These are phyloP conservation scores for Agrypnus murinus DNA, from an alignment of 2,888 invertebrate genomes.

Conservation along the genomic window DNA sequence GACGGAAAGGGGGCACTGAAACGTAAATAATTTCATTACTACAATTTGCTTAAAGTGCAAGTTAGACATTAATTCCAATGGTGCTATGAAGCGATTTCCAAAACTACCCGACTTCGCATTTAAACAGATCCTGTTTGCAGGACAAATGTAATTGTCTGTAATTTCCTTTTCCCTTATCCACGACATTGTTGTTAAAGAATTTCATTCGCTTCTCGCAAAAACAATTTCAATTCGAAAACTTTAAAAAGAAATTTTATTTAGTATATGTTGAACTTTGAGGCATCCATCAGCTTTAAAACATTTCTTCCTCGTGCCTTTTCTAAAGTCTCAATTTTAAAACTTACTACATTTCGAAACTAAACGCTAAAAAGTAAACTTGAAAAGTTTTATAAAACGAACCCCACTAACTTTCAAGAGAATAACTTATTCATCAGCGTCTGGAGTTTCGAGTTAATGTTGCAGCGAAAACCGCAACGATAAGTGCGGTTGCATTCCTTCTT, in stretches of 20 bases:
- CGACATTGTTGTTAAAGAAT: too few species aligned
- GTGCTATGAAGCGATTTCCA: conserved; percentile 41
- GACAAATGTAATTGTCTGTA: neutral
- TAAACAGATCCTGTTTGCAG: conserved; percentile 19
- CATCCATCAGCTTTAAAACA: neutral
- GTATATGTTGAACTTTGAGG: conserved; percentile 6
- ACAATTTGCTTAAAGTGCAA: conserved; percentile 49
- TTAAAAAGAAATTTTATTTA: too few species aligned
- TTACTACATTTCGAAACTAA: conserved; percentile 18
- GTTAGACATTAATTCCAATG: conserved; percentile 45
- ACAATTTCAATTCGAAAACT: conserved; percentile 1
- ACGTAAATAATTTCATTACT: conserved; percentile 50
- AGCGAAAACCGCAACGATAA: conserved; percentile 33
- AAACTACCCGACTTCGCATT: conserved; percentile 40
- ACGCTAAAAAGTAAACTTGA: conserved; percentile 20
- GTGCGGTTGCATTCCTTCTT: conserved; percentile 30
- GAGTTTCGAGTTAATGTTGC: conserved; percentile 34
- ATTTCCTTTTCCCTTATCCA: neutral
- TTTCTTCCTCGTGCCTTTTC: conserved; percentile 2
- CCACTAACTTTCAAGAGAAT: conserved; percentile 20
- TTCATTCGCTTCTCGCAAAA: neutral
- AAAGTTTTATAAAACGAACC: conserved; percentile 13
- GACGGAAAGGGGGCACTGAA: conserved; percentile 45
- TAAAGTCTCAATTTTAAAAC: conserved; percentile 1
- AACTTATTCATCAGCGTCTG: conserved; percentile 35